These are phyloP conservation scores for Ia io DNA, from an alignment of 2,113 vertebrate species.

Conservation along the genomic window DNA sequence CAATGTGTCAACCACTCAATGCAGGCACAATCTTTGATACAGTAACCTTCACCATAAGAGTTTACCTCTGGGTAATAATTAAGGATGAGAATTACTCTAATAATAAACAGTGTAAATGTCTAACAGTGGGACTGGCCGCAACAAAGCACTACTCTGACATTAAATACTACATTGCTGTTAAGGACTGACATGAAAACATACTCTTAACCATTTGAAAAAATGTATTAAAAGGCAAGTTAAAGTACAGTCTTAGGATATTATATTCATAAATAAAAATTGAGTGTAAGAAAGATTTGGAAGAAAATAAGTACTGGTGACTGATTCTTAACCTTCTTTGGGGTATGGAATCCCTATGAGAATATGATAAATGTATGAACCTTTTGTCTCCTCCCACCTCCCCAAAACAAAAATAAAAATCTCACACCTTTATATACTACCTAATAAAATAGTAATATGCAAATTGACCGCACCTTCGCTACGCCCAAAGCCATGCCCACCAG, in stretches of 20 bases:
- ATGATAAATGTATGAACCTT: neutral
- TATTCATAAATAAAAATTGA: neutral
- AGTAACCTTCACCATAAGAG: neutral
- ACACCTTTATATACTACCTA: neutral
- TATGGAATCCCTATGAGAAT: neutral
- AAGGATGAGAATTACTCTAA: neutral
- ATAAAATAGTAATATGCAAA: no score
- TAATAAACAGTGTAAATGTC: neutral
- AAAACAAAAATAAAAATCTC: neutral
- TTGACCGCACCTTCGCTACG: no score
- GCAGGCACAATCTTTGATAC: accelerated
- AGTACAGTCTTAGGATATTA: neutral
- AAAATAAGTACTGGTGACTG: neutral
- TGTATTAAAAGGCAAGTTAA: neutral
- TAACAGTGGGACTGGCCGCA: neutral
- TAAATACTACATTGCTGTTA: neutral
- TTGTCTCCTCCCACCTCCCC: neutral
- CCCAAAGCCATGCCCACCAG: no score
- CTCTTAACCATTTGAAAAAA: neutral
- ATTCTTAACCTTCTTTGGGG: neutral
- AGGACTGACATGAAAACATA: neutral
- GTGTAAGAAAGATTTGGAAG: neutral
- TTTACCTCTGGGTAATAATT: neutral
- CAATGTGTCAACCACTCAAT: neutral
- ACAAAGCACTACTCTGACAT: neutral